A percentile compares a stretch with the other conserved stretches of the same genome.
These are phyloP conservation scores for Rotaria socialis DNA, from an alignment of 2,888 invertebrate species.

Conservation along the genomic window DNA sequence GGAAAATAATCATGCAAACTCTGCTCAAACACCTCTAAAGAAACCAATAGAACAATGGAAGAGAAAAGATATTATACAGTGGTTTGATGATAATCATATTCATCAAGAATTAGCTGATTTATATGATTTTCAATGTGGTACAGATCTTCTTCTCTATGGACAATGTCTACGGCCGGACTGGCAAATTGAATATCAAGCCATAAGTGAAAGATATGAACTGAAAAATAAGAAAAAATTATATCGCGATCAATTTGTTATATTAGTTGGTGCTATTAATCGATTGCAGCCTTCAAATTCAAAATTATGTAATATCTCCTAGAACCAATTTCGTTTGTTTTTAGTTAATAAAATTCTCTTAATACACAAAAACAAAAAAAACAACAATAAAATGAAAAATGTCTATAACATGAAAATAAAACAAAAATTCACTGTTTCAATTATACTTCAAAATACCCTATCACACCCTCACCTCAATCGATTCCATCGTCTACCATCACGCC, in stretches of 20 bases:
- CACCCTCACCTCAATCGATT: not conserved
- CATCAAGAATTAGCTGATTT: not conserved
- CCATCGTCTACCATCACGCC: constrained; percentile 46
- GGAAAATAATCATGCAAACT: not conserved
- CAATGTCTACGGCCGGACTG: not conserved
- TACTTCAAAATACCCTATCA: not conserved
- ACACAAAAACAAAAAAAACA: not conserved
- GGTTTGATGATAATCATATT: not conserved
- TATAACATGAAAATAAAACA: not conserved
- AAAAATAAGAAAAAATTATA: not conserved
- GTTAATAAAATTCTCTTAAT: not conserved
- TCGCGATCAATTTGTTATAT: constrained; percentile 14
- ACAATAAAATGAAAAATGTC: not conserved
- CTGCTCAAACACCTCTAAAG: not conserved
- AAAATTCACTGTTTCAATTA: not conserved
- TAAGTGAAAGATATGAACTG: not conserved
- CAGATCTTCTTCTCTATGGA: constrained; percentile 2
- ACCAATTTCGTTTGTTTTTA: not conserved
- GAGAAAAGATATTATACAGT: not conserved
- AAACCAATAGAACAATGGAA: constrained; percentile 17
- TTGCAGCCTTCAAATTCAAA: not conserved
- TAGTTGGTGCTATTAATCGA: not conserved
- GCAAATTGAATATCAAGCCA: not conserved
- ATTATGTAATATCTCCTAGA: not conserved
- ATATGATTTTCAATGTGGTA: not conserved